These are phyloP conservation scores for Eidolon dupreanum DNA, from an alignment of 2,797 vertebrate species.

Conservation along the genomic window DNA sequence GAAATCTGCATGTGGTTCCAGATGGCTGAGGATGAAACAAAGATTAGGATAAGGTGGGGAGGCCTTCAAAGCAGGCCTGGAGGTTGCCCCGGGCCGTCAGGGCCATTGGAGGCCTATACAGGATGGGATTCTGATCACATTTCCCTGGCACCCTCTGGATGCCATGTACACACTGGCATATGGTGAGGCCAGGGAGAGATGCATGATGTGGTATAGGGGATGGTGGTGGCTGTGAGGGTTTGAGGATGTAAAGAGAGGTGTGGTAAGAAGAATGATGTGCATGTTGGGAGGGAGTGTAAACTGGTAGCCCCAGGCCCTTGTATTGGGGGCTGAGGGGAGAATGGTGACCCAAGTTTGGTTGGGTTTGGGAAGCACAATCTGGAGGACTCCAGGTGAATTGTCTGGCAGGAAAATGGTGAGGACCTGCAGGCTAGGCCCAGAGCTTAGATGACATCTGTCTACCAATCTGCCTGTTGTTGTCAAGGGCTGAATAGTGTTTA, in stretches of 20 bases:
- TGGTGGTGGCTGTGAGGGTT: neutral
- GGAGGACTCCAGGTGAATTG: neutral
- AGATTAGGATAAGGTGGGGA: no score
- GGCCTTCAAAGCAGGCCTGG: neutral
- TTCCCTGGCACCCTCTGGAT: neutral
- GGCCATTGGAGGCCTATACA: neutral
- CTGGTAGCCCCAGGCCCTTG: neutral
- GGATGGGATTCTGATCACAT: neutral
- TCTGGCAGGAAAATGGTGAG: neutral
- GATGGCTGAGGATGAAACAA: neutral
- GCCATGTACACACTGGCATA: neutral
- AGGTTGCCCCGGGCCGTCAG: neutral
- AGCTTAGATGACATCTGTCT: neutral
- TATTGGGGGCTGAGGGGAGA: neutral
- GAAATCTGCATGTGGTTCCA: neutral
- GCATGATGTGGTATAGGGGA: no score
- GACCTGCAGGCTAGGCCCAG: neutral
- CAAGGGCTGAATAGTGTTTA: neutral
- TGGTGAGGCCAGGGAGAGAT: neutral
- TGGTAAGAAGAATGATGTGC: neutral
- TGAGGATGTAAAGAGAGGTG: neutral
- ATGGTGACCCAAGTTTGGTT: neutral
- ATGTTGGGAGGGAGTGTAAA: neutral
- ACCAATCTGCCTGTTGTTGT: neutral
- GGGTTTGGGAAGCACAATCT: neutral